Evolutionary conservation across 2,888 invertebrate species (phyloP).

Genomic region (Cephus sareptanus): DNA sequence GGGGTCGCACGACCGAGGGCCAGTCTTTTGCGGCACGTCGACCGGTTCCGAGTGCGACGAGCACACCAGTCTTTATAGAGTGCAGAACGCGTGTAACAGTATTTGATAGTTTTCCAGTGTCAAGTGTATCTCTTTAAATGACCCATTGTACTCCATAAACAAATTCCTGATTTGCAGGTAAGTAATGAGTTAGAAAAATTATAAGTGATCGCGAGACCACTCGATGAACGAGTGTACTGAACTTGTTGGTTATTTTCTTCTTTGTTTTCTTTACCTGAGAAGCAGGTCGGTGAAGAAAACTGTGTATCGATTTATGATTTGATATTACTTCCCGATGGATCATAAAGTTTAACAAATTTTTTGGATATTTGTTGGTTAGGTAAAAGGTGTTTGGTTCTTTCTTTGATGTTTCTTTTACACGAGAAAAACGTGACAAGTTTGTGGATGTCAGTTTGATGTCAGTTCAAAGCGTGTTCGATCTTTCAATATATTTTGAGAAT

Average conservation of each 20-base stretch:
- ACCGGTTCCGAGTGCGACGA: slow-evolving; percentile 25
- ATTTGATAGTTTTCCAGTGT: not conserved
- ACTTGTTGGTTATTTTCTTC: not conserved
- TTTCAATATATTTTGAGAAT: not conserved
- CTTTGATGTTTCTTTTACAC: not conserved
- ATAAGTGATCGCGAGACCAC: not conserved
- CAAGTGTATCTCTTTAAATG: not conserved
- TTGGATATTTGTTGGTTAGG: not conserved
- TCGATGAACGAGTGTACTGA: not conserved
- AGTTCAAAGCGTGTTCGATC: not conserved
- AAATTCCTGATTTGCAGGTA: not conserved
- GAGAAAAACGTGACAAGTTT: not conserved
- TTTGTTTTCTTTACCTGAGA: not conserved
- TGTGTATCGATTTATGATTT: not conserved
- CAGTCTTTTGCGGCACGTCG: slow-evolving; percentile 49
- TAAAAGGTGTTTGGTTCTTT: not conserved
- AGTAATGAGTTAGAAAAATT: not conserved
- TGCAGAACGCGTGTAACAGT: not conserved
- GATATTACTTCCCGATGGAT: not conserved
- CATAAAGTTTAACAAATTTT: not conserved
- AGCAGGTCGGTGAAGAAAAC: not conserved
- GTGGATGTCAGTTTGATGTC: not conserved
- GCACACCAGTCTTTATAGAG: not conserved
- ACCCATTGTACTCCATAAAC: not conserved
- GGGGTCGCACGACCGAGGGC: slow-evolving; percentile 37